Evolutionary conservation across 2,113 vertebrate species (phyloP), one percentile per base, ranked within the genome.

Genomic region (Catagonus wagneri): DNA sequence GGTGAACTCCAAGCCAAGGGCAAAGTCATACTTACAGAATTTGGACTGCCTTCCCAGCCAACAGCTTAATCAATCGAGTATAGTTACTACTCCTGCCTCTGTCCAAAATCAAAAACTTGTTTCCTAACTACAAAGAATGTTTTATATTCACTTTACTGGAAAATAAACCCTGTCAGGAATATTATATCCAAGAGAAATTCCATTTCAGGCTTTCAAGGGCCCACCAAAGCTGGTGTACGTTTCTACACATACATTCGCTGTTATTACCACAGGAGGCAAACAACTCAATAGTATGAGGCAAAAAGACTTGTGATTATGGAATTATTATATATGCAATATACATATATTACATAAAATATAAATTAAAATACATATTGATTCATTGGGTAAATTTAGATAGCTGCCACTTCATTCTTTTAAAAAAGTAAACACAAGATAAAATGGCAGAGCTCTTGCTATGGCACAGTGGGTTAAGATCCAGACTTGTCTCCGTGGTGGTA

Each of bases 351-450:
- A 85, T 85, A 80, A 92, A 76, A 56, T 34, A 19, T 14, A 65
- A 54, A 52, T 58, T 71, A 52, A 71, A 94, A 83, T 36, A 63
- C 36, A 29, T 34, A 65, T 36, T 79, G 27, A 93, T 34, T 71
- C 16, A 90, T 0, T 72, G 14, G 39, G 52, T 93, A 69, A 92
- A 63, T 68, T 75, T 60, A 90, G 29, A 90, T 50, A 61, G 56
- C 32, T 95, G 20, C 12, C 25, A 32, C 72, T 86, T 95, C 71
- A 94, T 79, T 83, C 29, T 92, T 96, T 87, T 2, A 74, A 93
- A 54, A 81, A 80, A 92, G 34, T 50, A 92, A n/a, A 95, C 2
- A 66, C 6, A 83, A 56, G 50, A 85, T 65, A 16, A 92, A 89
- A 65, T 23, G 17, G 1, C 60, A 44, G 44, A 44, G 44, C 8